These are phyloP conservation scores for Quadriops clusia DNA, from an alignment of 2,888 invertebrate genomes.

Conservation along the genomic window DNA sequence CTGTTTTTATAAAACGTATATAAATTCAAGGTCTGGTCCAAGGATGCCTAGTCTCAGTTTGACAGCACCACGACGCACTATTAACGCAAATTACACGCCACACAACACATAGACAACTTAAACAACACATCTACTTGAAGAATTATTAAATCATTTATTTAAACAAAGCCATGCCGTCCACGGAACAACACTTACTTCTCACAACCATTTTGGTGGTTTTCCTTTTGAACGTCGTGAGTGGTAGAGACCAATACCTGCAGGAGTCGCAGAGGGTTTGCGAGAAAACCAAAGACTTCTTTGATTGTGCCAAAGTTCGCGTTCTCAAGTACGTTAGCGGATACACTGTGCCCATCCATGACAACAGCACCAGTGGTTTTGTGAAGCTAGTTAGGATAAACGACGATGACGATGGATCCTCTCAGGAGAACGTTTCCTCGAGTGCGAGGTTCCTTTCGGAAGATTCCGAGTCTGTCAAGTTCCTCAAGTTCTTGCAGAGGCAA, in stretches of 20 bases:
- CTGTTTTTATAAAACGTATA: too few relatives aligned
- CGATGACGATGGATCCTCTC: conserved; percentile 13
- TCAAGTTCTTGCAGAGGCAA: conserved; percentile 27
- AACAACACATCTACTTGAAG: too few relatives aligned
- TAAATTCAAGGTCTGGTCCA: too few relatives aligned
- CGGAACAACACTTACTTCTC: too few relatives aligned
- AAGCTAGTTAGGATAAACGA: conserved; percentile 22
- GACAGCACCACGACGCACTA: too few relatives aligned
- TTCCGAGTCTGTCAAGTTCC: conserved; percentile 24
- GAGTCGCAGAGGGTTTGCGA: conserved; percentile 24
- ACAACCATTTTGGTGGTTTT: too few relatives aligned
- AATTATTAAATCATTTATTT: too few relatives aligned
- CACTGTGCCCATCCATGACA: conserved; percentile 17
- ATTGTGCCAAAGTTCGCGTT: conserved; percentile 26
- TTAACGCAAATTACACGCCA: too few relatives aligned
- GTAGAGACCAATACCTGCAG: conserved; percentile 26
- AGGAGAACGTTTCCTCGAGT: conserved; percentile 12
- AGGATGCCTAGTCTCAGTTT: too few relatives aligned
- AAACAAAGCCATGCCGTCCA: too few relatives aligned
- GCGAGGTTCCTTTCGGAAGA: conserved; percentile 20
- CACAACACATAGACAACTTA: too few relatives aligned
- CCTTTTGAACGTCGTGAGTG: too few relatives aligned
- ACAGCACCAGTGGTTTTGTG: conserved; percentile 17
- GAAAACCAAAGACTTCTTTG: conserved; percentile 18
- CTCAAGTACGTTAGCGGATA: conserved; percentile 24